Percentiles rank a stretch among this genome's conserved stretches.
Evolutionary conservation across 2,888 invertebrate genomes (phyloP).

Genomic region (Rhingia campestris): DNA sequence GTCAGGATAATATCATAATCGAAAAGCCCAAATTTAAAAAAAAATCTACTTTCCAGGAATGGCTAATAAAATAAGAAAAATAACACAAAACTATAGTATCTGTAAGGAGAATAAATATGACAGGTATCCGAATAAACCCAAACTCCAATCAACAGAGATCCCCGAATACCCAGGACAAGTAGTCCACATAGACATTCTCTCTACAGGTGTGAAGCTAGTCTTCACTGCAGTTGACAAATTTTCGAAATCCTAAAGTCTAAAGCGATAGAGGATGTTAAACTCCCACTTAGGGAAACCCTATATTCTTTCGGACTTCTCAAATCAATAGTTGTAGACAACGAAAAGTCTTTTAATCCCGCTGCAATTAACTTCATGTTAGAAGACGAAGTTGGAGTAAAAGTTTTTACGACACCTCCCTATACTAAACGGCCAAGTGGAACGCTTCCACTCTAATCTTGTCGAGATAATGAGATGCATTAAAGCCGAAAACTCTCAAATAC

Average conservation of each 20-base stretch:
- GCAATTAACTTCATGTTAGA: slow-evolving; percentile 17
- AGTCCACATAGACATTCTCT: slow-evolving; percentile 20
- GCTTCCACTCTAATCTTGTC: slow-evolving; percentile 27
- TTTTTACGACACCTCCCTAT: slow-evolving; percentile 1
- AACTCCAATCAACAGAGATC: slow-evolving; percentile 8
- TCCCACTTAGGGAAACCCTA: slow-evolving; percentile 5
- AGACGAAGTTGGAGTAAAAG: too few species aligned
- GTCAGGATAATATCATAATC: slow-evolving; percentile 3
- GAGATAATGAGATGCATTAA: slow-evolving; percentile 61
- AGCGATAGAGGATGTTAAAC: slow-evolving; percentile 16
- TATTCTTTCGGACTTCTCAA: slow-evolving; percentile 1
- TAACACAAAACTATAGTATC: not conserved
- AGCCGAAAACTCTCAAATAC: slow-evolving; percentile 10
- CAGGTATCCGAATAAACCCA: not conserved
- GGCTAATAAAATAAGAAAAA: slow-evolving; percentile 14
- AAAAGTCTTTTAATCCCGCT: slow-evolving; percentile 12
- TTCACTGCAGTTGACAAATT: slow-evolving; percentile 18
- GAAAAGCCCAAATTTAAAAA: not conserved
- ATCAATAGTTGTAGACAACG: slow-evolving; percentile 14
- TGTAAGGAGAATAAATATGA: slow-evolving; percentile 11
- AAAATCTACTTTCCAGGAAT: slow-evolving; percentile 25
- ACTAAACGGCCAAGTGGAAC: slow-evolving; percentile 47
- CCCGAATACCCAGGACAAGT: slow-evolving; percentile 14
- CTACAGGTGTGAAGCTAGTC: slow-evolving; percentile 3
- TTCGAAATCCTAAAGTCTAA: not conserved